These are phyloP conservation scores for Tetranychus truncatus DNA, from an alignment of 2,888 invertebrate genomes.

Conservation along the genomic window DNA sequence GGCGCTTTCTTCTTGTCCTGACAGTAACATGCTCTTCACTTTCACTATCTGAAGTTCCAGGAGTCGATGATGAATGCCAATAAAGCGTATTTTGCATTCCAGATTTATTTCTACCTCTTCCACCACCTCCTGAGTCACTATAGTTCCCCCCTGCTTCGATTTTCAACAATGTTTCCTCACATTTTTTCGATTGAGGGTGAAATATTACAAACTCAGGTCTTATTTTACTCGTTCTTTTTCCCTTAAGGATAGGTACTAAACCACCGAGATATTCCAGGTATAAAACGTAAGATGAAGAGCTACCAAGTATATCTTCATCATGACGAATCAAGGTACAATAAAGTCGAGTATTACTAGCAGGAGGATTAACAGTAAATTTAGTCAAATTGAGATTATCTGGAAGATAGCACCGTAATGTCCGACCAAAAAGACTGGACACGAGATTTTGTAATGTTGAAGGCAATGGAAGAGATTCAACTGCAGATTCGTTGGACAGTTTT, in stretches of 20 bases:
- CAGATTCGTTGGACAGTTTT: constrained; percentile 43
- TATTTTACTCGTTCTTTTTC: constrained; percentile 84
- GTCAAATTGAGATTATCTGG: constrained; percentile 70
- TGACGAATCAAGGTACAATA: constrained; percentile 96
- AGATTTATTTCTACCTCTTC: not conserved
- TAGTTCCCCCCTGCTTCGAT: not conserved
- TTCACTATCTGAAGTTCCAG: constrained; percentile 19
- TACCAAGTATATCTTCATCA: constrained; percentile 43
- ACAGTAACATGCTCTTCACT: not conserved
- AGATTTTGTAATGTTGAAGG: constrained; percentile 68
- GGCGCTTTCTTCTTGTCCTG: not conserved
- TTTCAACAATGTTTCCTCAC: not conserved
- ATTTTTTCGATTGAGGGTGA: constrained; percentile 48
- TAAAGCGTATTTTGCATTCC: not conserved
- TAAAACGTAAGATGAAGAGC: constrained; percentile 36
- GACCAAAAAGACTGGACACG: constrained; percentile 67
- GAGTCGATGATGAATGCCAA: constrained; percentile 8
- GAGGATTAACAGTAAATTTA: constrained; percentile 81
- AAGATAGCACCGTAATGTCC: constrained; percentile 88
- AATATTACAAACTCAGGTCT: constrained; percentile 94
- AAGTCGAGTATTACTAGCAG: constrained; percentile 59
- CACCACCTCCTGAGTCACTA: not conserved
- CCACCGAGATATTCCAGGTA: constrained; percentile 92
- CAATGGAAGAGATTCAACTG: constrained; percentile 59
- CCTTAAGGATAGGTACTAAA: constrained; percentile 81